Percentiles rank a stretch among this genome's conserved stretches.
These are phyloP conservation scores for Dicyrtomina minuta DNA, from an alignment of 2,888 invertebrate species.

Conservation along the genomic window DNA sequence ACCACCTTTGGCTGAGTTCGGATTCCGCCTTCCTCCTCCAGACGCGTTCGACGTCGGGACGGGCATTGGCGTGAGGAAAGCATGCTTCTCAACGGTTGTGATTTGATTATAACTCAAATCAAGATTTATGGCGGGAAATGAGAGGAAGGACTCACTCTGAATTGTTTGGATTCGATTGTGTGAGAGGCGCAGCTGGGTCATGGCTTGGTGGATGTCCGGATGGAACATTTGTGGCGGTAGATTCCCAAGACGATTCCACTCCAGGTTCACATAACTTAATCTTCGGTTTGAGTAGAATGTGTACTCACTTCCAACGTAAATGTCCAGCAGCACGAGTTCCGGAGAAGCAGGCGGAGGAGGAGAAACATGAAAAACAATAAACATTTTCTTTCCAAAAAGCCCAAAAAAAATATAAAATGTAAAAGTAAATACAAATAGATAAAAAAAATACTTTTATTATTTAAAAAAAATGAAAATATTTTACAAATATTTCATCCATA, in stretches of 20 bases:
- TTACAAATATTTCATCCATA: no score
- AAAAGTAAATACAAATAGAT: slow-evolving; percentile 3
- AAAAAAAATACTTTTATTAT: background rate
- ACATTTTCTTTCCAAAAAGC: background rate
- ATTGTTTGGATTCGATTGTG: slow-evolving; percentile 50
- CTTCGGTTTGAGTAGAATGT: slow-evolving; percentile 62
- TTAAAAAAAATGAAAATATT: background rate
- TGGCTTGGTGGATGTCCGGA: slow-evolving; percentile 68
- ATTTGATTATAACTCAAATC: slow-evolving; percentile 68
- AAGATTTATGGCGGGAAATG: slow-evolving; percentile 51
- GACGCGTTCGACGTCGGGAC: background rate
- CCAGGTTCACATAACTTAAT: slow-evolving; percentile 78
- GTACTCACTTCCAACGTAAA: no score
- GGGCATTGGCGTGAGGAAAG: slow-evolving; percentile 22
- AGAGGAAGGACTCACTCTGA: slow-evolving; percentile 47
- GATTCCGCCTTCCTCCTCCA: slow-evolving; percentile 12
- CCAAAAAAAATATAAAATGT: background rate
- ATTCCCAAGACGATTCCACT: slow-evolving; percentile 76
- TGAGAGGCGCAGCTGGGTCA: slow-evolving; percentile 77
- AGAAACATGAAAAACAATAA: slow-evolving; percentile 18
- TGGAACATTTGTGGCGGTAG: slow-evolving; percentile 71
- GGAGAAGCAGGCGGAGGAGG: no score
- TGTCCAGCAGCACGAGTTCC: no score
- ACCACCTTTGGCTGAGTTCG: background rate
- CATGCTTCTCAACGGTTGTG: slow-evolving; percentile 56